Percentiles rank a stretch among this genome's conserved stretches.
Evolutionary conservation across 2,797 vertebrate species (phyloP).

Genomic region (Hafferia zeledoni): DNA sequence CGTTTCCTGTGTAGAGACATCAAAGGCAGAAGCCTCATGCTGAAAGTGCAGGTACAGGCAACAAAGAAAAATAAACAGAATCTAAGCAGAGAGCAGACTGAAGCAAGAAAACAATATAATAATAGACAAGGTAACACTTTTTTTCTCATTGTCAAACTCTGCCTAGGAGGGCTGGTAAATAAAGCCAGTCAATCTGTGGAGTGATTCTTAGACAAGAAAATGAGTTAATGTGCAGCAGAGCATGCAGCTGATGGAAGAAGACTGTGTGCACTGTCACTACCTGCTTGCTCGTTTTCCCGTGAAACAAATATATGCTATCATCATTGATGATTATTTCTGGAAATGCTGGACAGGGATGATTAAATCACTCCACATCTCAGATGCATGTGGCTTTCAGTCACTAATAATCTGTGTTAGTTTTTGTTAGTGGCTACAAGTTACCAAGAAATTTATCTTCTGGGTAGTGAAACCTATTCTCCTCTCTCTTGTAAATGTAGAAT

Average conservation of each 20-base stretch:
- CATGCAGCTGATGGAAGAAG: not conserved
- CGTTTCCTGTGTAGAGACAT: not conserved
- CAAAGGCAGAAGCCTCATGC: not conserved
- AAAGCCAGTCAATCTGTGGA: not conserved
- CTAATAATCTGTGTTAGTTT: not conserved
- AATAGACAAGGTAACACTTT: not conserved
- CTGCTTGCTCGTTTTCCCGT: rapidly evolving
- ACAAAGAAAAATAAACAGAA: not conserved
- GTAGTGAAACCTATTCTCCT: not conserved
- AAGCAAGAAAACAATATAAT: not conserved
- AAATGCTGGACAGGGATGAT: not conserved
- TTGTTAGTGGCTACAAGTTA: not conserved
- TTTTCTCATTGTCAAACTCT: not conserved
- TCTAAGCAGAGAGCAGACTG: not conserved
- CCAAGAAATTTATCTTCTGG: not conserved
- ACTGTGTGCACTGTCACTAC: not conserved
- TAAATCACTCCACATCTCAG: not conserved
- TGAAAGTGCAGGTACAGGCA: not conserved
- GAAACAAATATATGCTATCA: not conserved
- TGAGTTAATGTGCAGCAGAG: not conserved
- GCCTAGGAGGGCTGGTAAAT: not conserved
- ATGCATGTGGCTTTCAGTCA: not conserved
- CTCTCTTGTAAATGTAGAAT: not conserved
- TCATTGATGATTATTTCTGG: not conserved
- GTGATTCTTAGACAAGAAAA: not conserved